phyloP scores from a whole-genome alignment of 1,140 invertebrate species.

The Nephotettix cincticeps region DNA sequence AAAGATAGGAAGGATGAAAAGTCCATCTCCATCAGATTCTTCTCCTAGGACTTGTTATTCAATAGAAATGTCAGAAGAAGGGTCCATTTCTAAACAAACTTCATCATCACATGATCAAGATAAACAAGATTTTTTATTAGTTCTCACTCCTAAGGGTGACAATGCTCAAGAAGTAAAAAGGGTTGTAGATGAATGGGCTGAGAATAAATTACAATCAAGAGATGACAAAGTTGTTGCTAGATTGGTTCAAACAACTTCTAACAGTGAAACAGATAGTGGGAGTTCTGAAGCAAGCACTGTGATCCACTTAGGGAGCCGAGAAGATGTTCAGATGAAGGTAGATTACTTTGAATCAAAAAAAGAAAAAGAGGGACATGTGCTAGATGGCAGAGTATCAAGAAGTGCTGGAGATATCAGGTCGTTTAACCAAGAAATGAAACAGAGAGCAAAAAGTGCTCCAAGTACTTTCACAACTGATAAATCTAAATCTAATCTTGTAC shows the following conservation, averaged over 20 bases:
- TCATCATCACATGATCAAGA: slow-evolving; percentile 33
- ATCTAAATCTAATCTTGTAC: slow-evolving; percentile 20
- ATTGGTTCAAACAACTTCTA: slow-evolving; percentile 34
- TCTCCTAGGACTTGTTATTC: slow-evolving; percentile 58
- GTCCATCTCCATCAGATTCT: slow-evolving; percentile 39
- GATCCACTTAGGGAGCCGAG: slow-evolving; percentile 40
- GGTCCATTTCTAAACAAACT: slow-evolving; percentile 36
- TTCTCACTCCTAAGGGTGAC: slow-evolving; percentile 51
- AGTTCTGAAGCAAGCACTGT: slow-evolving; percentile 43
- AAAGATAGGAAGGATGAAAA: slow-evolving; percentile 36
- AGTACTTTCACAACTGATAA: neutral
- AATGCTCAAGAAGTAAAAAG: slow-evolving; percentile 49
- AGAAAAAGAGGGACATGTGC: neutral
- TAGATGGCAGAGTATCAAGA: slow-evolving; percentile 22
- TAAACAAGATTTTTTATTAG: slow-evolving; percentile 52
- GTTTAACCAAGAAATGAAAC: slow-evolving; percentile 15
- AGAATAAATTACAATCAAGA: slow-evolving; percentile 22
- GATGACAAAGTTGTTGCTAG: slow-evolving; percentile 32
- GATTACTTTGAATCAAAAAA: slow-evolving; percentile 11
- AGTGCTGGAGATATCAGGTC: slow-evolving; percentile 26
- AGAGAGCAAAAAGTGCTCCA: slow-evolving; percentile 28
- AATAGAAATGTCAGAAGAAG: slow-evolving; percentile 51
- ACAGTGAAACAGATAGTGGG: slow-evolving; percentile 38
- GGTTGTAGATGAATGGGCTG: slow-evolving; percentile 52
- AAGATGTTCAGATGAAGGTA: slow-evolving; percentile 30